phyloP scores from a whole-genome alignment of 2,797 vertebrate genomes.

The Atherinosoma microstoma region DNA sequence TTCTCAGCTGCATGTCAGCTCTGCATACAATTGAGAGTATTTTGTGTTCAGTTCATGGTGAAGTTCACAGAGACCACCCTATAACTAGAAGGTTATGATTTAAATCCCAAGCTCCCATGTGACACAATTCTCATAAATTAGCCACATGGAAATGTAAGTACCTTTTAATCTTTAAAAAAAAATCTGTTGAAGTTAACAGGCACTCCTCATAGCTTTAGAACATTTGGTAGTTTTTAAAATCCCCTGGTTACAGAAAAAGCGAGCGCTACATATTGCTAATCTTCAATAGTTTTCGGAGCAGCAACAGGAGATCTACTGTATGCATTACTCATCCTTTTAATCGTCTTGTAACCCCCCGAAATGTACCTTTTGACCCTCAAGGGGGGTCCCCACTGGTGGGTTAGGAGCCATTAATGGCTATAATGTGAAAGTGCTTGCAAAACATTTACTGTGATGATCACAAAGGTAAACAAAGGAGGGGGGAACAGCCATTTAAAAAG shows the following conservation, averaged over 20 bases:
- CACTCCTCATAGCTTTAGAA: neutral
- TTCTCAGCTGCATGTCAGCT: constrained; percentile 47
- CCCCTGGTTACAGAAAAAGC: neutral
- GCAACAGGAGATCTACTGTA: neutral
- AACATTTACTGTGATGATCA: neutral
- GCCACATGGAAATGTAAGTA: constrained; percentile 7
- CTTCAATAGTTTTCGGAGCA: neutral
- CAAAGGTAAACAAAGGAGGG: neutral
- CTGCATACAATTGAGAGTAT: constrained; percentile 47
- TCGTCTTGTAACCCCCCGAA: neutral
- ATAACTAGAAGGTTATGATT: constrained; percentile 32
- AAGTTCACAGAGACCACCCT: constrained; percentile 20
- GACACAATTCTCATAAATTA: constrained; percentile 24
- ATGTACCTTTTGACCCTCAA: neutral
- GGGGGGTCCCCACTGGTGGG: neutral
- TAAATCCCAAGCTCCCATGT: constrained; percentile 15
- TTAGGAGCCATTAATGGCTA: neutral
- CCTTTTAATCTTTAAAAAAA: constrained; percentile 21
- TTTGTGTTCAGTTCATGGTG: constrained; percentile 41
- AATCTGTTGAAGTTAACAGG: neutral
- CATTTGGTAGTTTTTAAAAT: neutral
- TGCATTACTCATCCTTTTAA: neutral
- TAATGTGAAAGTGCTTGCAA: neutral
- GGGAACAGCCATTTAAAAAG: neutral
- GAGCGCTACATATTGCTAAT: neutral